phyloP scores from a whole-genome alignment of 2,888 invertebrate species.

The Pyrgus malvae region DNA sequence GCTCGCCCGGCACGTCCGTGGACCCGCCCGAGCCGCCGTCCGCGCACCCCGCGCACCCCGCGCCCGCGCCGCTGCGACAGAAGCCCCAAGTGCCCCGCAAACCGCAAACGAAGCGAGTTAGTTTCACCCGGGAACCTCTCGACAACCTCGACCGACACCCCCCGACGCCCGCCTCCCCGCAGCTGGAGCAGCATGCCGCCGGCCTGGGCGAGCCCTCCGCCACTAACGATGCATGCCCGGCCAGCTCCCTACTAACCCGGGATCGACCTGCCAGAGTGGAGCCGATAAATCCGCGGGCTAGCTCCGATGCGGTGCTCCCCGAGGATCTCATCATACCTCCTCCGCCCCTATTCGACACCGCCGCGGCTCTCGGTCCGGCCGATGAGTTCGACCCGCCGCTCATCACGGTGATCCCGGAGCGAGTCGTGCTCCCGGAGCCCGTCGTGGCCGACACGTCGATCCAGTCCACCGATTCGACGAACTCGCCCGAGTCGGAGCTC shows the following conservation, averaged over 20 bases:
- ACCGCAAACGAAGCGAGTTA: conserved; percentile 77
- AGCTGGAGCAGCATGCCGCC: conserved; percentile 56
- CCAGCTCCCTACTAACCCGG: conserved; percentile 70
- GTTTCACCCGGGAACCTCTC: conserved; percentile 67
- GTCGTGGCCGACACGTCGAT: conserved; percentile 71
- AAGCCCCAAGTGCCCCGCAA: conserved; percentile 76
- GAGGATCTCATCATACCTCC: conserved; percentile 76
- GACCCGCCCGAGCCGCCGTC: conserved; percentile 41
- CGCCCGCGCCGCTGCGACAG: conserved; percentile 59
- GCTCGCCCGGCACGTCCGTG: conserved; percentile 43
- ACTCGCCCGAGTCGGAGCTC: conserved; percentile 64
- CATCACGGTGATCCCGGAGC: conserved; percentile 66
- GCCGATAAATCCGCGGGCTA: conserved; percentile 53
- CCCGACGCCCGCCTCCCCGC: conserved; percentile 45
- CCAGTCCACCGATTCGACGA: conserved; percentile 68
- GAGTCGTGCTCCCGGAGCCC: conserved; percentile 65
- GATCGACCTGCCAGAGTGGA: conserved; percentile 55
- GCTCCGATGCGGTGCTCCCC: conserved; percentile 60
- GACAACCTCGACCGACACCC: conserved; percentile 50
- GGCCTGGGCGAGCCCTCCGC: conserved; percentile 45
- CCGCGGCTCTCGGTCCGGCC: conserved; percentile 65
- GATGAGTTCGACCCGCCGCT: conserved; percentile 54
- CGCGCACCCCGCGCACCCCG: conserved; percentile 68
- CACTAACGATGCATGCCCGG: conserved; percentile 78
- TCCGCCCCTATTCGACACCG: conserved; percentile 73